These are phyloP conservation scores for Drosophila longiperda DNA, from an alignment of 2,888 invertebrate genomes.

Conservation along the genomic window DNA sequence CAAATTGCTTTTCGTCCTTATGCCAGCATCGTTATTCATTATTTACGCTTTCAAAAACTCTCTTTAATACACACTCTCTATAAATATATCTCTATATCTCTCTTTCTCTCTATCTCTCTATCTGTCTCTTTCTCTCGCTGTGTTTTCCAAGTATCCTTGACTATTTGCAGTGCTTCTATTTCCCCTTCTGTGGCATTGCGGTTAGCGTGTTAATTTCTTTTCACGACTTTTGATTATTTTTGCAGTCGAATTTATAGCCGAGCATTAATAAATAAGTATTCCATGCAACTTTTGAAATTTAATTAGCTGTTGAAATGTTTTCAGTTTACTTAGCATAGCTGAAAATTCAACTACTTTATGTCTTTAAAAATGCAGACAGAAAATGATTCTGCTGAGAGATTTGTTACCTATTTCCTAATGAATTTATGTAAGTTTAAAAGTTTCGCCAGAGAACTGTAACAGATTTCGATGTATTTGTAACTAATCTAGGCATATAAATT, in stretches of 20 bases:
- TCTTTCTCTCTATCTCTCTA: not conserved
- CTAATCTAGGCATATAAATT: not conserved
- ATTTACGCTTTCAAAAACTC: constrained; percentile 11
- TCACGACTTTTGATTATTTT: constrained; percentile 58
- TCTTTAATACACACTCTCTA: not conserved
- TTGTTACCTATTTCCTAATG: constrained; percentile 16
- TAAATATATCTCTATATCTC: not conserved
- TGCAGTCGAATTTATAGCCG: constrained; percentile 44
- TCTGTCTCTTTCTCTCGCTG: not conserved
- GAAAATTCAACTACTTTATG: constrained; percentile 35
- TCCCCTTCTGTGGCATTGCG: constrained; percentile 12
- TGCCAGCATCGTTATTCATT: constrained; percentile 36
- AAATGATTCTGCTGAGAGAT: constrained; percentile 8
- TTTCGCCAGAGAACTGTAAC: not conserved
- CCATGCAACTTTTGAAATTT: constrained; percentile 36
- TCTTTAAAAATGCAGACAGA: constrained; percentile 6
- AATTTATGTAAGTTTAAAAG: not conserved
- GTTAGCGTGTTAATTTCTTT: constrained; percentile 39
- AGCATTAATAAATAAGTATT: constrained; percentile 48
- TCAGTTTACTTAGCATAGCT: constrained; percentile 21
- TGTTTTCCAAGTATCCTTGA: not conserved
- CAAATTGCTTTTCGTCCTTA: constrained; percentile 65
- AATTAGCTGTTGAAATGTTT: constrained; percentile 56
- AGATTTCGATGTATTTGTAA: not conserved
- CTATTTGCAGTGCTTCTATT: not conserved